A percentile compares a stretch with the other conserved stretches of the same genome.
Conservation (phyloP, 2,888 invertebrate species). For the Standfussiana lucernea region DNA sequence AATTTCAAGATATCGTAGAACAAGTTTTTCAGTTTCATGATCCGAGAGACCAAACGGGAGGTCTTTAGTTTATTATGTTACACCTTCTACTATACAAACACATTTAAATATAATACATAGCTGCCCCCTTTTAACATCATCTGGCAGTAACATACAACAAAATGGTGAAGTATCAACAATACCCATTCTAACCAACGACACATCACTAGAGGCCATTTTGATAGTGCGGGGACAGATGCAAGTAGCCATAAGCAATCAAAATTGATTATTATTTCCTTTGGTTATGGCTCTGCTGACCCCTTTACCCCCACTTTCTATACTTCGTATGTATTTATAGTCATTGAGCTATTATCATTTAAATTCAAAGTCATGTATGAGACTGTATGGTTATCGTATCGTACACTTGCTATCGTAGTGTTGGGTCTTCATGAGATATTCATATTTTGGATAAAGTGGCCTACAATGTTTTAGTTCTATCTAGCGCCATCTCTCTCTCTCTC, state of each 20-base stretch:
- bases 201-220: constrained; percentile 52
- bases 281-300: constrained; percentile 59
- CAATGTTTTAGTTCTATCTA: too few species aligned
- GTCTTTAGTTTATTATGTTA: neutral
- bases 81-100: neutral
- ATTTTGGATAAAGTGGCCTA: too few species aligned
- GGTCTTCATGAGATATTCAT: constrained; percentile 26
- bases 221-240: constrained; percentile 60
- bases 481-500: too few species aligned
- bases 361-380: constrained; percentile 49
- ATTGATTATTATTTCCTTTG: constrained; percentile 66
- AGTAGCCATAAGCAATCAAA: constrained; percentile 66
- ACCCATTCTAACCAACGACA: constrained; percentile 47
- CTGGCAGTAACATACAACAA: constrained; percentile 32
- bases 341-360: constrained; percentile 60
- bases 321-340: constrained; percentile 37
- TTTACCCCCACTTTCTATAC: constrained; percentile 40
- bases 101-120: neutral
- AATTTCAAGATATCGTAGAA: neutral
- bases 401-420: constrained; percentile 23
- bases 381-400: constrained; percentile 41
- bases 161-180: constrained; percentile 39
- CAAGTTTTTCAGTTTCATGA: neutral
- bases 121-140: neutral
- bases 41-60: neutral